Percentiles rank a stretch among this genome's conserved stretches.
phyloP scores from a whole-genome alignment of 2,113 vertebrate genomes.

The Austrofundulus limnaeus region DNA sequence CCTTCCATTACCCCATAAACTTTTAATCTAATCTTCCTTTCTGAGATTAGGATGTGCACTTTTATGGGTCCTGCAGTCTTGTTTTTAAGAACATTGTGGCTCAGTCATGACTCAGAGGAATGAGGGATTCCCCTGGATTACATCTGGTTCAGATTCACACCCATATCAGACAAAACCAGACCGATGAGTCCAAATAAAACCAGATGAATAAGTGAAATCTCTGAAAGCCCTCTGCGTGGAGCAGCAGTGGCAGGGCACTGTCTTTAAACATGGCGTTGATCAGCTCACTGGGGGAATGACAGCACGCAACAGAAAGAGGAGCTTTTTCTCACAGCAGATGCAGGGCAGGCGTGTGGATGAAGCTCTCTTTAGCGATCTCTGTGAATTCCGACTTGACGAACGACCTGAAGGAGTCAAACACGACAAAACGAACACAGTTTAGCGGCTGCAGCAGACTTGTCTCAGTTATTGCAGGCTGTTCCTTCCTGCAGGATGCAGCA shows the following conservation, averaged over 20 bases:
- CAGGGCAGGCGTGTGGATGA: constrained; percentile 95
- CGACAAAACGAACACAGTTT: constrained; percentile 18
- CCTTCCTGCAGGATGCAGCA: constrained; percentile 4
- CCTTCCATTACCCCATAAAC: background rate
- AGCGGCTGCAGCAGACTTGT: constrained; percentile 3
- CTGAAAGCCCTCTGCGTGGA: background rate
- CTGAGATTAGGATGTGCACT: background rate
- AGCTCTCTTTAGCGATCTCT: constrained; percentile 79
- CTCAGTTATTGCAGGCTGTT: constrained; percentile 20
- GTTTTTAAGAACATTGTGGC: constrained; percentile 20
- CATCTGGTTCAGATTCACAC: constrained; percentile 4
- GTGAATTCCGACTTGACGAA: constrained; percentile 80
- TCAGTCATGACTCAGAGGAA: constrained; percentile 35
- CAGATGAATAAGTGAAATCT: too few relatives aligned
- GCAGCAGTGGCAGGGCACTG: constrained; percentile 6
- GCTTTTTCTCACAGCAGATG: constrained; percentile 92
- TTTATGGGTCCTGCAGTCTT: constrained; percentile 14
- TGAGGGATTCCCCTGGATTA: constrained; percentile 38
- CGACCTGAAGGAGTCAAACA: constrained; percentile 78
- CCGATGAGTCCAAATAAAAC: too few relatives aligned
- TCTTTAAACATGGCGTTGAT: constrained; percentile 65
- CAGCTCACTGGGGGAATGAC: constrained; percentile 36
- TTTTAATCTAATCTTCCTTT: background rate
- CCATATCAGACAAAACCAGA: too few relatives aligned
- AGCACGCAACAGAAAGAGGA: constrained; percentile 49